A percentile compares a stretch with the other conserved stretches of the same genome.
Conservation (phyloP, 2,113 vertebrate species). For the Tamias sibiricus region DNA sequence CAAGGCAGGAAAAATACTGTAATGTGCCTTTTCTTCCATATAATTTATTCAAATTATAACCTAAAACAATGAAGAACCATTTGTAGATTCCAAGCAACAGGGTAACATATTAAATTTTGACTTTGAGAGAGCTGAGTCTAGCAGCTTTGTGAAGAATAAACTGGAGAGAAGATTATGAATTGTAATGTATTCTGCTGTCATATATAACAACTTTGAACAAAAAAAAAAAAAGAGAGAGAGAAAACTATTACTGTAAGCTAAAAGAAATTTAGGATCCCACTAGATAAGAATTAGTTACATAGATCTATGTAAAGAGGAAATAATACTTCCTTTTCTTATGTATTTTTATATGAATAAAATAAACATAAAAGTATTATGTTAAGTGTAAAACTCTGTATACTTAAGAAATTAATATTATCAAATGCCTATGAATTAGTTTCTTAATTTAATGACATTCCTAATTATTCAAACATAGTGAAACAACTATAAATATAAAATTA, state of each 20-base stretch:
- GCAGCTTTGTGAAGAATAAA: neutral
- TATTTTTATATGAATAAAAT: neutral
- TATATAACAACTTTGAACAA: too few relatives aligned
- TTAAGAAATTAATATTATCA: neutral
- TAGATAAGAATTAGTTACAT: neutral
- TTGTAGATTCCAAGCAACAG: neutral
- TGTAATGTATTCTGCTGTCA: too few relatives aligned
- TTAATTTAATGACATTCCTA: neutral
- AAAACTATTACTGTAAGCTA: neutral
- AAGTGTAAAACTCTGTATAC: neutral
- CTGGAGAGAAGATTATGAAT: neutral
- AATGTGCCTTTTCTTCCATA: neutral
- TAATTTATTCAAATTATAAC: neutral
- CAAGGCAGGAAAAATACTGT: neutral
- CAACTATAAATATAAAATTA: neutral
- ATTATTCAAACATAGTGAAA: neutral
- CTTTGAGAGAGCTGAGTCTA: neutral
- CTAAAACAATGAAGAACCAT: neutral
- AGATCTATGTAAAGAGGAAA: neutral
- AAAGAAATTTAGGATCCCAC: neutral
- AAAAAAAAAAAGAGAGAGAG: too few relatives aligned
- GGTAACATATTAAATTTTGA: neutral
- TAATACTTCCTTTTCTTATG: neutral
- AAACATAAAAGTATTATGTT: conserved; percentile 10
- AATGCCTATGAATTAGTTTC: neutral